Conservation (phyloP, 2,797 vertebrate genomes). For the Cichlasoma orientale region DNA sequence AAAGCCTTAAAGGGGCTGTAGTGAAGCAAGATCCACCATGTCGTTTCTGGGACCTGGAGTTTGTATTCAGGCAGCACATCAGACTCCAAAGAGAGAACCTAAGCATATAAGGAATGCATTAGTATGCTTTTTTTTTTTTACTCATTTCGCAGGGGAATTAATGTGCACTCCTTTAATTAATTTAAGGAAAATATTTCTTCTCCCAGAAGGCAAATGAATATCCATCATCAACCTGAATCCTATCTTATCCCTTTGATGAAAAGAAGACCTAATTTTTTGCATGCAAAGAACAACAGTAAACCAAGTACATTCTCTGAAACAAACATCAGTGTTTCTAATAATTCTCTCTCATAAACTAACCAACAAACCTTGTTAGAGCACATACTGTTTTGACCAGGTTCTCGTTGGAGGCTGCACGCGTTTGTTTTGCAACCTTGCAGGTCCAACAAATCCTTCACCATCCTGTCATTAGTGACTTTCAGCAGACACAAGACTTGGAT, state of each 20-base stretch:
- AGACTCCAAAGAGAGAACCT: slow-evolving; percentile 94
- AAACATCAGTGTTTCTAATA: neutral
- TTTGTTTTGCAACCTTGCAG: slow-evolving; percentile 38
- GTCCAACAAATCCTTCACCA: slow-evolving; percentile 53
- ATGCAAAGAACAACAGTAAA: neutral
- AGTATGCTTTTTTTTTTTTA: neutral
- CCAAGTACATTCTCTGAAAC: neutral
- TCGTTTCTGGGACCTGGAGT: slow-evolving; percentile 89
- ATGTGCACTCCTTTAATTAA: neutral
- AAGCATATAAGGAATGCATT: slow-evolving; percentile 20
- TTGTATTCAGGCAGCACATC: slow-evolving; percentile 94
- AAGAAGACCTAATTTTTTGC: neutral
- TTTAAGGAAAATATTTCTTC: neutral
- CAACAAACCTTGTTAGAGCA: slow-evolving; percentile 60
- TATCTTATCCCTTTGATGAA: neutral
- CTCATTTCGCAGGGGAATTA: neutral
- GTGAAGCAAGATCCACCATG: slow-evolving; percentile 94
- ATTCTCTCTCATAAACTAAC: slow-evolving; percentile 1
- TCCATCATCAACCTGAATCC: neutral
- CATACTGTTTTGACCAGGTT: slow-evolving; percentile 22
- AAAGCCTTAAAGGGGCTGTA: slow-evolving; percentile 97
- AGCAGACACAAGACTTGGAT: neutral
- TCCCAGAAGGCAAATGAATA: neutral
- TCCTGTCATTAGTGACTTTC: slow-evolving; percentile 35
- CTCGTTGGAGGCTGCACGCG: slow-evolving; percentile 23